phyloP scores from a whole-genome alignment of 1,140 invertebrate species.

The Idris sp. region DNA sequence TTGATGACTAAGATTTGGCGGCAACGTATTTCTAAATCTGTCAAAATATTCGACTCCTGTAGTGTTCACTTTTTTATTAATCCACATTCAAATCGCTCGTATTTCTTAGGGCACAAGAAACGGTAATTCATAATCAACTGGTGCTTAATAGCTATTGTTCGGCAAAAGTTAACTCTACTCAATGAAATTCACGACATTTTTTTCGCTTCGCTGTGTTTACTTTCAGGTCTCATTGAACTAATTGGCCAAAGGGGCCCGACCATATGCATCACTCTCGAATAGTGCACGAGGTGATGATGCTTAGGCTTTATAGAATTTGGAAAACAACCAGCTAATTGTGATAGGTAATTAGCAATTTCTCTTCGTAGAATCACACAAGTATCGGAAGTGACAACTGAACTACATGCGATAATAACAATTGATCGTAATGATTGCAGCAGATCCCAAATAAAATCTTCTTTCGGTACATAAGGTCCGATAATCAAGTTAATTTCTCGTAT shows the following conservation, averaged over 20 bases:
- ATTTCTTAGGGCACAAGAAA: conserved; percentile 12
- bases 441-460: conserved; percentile 17
- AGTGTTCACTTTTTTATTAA: conserved; percentile 2
- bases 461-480: conserved; percentile 17
- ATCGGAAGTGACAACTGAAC: conserved; percentile 4
- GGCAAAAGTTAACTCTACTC: conserved; percentile 37
- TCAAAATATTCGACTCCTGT: conserved; percentile 1
- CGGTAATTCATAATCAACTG: conserved; percentile 43
- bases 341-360: conserved; percentile 25
- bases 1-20: not conserved
- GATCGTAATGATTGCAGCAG: conserved; percentile 16
- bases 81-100: not conserved
- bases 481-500: conserved; percentile 28
- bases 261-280: conserved; percentile 27
- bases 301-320: conserved; percentile 29
- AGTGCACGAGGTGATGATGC: conserved; percentile 46
- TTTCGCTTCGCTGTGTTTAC: conserved; percentile 43
- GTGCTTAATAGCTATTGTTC: conserved; percentile 36
- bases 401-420: conserved; percentile 18
- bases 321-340: conserved; percentile 9
- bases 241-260: conserved; percentile 33
- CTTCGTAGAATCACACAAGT: conserved; percentile 10
- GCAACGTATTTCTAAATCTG: conserved; percentile 5
- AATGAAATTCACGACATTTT: conserved; percentile 22
- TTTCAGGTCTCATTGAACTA: conserved; percentile 35